A percentile compares a stretch with the other conserved stretches of the same genome.
Evolutionary conservation across 2,888 invertebrate genomes (phyloP).

Genomic region (Gnatocerus cornutus): DNA sequence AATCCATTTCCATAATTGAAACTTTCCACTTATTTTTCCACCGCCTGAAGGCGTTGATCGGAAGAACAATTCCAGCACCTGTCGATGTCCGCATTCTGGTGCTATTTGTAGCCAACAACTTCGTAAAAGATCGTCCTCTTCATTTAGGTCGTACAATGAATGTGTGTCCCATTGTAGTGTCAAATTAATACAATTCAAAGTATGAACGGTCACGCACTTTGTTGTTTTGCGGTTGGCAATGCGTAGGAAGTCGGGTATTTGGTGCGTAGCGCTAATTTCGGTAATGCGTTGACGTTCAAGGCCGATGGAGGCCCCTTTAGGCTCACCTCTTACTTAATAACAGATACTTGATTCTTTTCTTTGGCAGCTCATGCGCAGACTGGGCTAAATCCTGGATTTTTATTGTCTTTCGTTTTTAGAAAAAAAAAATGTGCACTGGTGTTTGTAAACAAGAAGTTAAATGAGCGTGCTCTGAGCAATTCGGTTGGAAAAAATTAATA

Average conservation of each 20-base stretch:
- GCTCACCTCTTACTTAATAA: constrained; percentile 50
- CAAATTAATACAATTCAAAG: background rate
- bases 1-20: too few relatives aligned
- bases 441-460: too few relatives aligned
- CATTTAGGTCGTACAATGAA: constrained; percentile 3
- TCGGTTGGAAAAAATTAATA: background rate
- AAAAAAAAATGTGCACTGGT: too few relatives aligned
- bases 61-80: background rate
- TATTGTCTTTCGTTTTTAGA: background rate
- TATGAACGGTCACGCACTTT: constrained; percentile 27
- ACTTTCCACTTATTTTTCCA: too few relatives aligned
- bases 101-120: background rate
- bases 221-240: constrained; percentile 36
- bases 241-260: constrained; percentile 49
- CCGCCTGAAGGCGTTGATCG: too few relatives aligned
- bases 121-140: constrained; percentile 1
- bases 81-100: background rate
- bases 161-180: background rate
- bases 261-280: constrained; percentile 52
- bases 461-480: too few relatives aligned
- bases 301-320: constrained; percentile 46
- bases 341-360: constrained; percentile 41
- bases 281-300: constrained; percentile 51
- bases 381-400: background rate
- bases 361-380: constrained; percentile 43